A percentile compares a stretch with the other conserved stretches of the same genome.
Evolutionary conservation across 35 echinoderm and acorn worm genomes (phyloP).

Genomic region (Stichopus chloronotus): DNA sequence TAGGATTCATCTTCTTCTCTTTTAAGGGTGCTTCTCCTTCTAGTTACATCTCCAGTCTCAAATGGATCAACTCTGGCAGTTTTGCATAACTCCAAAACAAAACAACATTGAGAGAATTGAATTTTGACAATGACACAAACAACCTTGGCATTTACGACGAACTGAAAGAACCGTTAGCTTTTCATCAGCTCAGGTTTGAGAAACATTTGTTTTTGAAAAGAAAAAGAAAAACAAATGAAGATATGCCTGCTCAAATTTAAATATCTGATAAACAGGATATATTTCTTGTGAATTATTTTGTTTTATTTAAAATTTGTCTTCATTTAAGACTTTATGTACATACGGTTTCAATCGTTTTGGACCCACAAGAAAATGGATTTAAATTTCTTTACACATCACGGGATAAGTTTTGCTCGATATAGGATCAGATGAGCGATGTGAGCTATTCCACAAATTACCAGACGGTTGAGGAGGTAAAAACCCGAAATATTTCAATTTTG

Average conservation of each 20-base stretch:
- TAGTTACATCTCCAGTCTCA: neutral
- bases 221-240: neutral
- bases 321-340: too few relatives aligned
- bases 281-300: too few relatives aligned
- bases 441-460: too few relatives aligned
- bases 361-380: too few relatives aligned
- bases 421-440: too few relatives aligned
- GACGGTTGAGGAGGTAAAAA: too few relatives aligned
- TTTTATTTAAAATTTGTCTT: too few relatives aligned
- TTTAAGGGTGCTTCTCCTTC: neutral
- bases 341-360: too few relatives aligned
- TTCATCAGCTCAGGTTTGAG: slow-evolving; percentile 4
- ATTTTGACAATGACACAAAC: neutral
- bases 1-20: neutral
- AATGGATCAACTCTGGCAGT: neutral
- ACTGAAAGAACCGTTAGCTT: neutral
- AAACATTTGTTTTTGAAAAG: neutral
- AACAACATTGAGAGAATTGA: neutral
- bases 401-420: too few relatives aligned
- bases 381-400: too few relatives aligned
- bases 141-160: neutral
- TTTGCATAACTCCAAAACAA: neutral
- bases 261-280: neutral
- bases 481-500: too few relatives aligned
- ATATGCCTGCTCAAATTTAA: neutral